Base-by-base conservation (phyloP, 2,888 invertebrate species). In the Antheraea yamamai region DNA sequence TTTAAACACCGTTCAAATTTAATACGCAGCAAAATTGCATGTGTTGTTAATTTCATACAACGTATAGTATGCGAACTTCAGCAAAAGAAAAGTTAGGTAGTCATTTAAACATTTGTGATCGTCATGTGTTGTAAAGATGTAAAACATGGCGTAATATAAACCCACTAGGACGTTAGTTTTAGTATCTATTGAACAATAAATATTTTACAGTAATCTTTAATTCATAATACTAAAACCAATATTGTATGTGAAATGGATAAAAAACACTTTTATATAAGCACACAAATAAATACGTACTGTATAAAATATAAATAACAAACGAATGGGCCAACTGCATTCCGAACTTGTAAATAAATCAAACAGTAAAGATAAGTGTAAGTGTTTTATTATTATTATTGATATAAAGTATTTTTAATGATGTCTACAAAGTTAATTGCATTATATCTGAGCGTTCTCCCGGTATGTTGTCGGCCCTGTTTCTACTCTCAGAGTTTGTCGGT, bases 401-500 rank as follows among this genome's bases (percentile, higher is more conserved):
- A 39, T 70, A 70, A 39, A 39, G 39, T 39, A 70, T 70, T 70
- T 70, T 70, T 70, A 70, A 70, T 70, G 70, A 70, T 70, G 70
- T 70, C 70, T 20, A 70, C 70, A 39, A n/a, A 70, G 70, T 39
- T 70, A 70, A 70, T 70, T 70, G 70, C 70, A 70, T 70, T 39
- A 70, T 39, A 70, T 23, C 68, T 70, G 39, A 70, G 39, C 39
- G 70, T 39, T 70, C 70, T 70, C 70, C 81, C 82, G 80, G 85
- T 88, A 82, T 81, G 82, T 79, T 83, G 74, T 81, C 78, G 81
- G 80, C 77, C 51, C 78, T 79, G 79, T 79, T 80, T 84, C 81
- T 81, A 84, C 83, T 78, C 76, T 79, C 83, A 80, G 81, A 84
- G 85, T 84, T 83, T 84, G 87, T 87, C 85, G 86, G 87, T 92